Conservation (phyloP, 2,888 invertebrate species). For the Cryptops parisi region DNA sequence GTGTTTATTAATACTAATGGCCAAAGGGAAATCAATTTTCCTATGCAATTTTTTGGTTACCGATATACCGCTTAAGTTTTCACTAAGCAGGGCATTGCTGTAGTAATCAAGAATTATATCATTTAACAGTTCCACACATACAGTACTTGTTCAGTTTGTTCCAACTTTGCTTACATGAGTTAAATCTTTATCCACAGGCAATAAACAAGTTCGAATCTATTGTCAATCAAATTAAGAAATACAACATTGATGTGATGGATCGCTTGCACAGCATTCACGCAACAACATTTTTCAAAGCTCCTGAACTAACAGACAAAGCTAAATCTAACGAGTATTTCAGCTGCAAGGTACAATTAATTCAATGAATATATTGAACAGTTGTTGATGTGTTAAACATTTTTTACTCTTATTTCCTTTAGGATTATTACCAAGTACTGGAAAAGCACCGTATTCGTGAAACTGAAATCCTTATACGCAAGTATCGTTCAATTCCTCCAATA, state of each 20-base stretch:
- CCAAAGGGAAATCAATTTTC: too few species aligned
- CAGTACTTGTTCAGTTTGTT: slow-evolving; percentile 51
- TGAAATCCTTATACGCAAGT: slow-evolving; percentile 51
- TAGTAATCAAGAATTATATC: too few species aligned
- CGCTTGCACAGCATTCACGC: slow-evolving; percentile 1
- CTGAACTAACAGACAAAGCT: background rate
- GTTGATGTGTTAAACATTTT: background rate
- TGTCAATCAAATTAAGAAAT: slow-evolving; percentile 35
- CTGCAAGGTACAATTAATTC: too few species aligned
- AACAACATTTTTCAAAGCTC: background rate
- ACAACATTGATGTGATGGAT: slow-evolving; percentile 26
- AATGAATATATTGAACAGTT: too few species aligned
- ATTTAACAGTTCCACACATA: too few species aligned
- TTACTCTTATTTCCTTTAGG: slow-evolving; percentile 31
- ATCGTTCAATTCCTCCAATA: slow-evolving; percentile 63
- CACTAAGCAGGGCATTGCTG: too few species aligned
- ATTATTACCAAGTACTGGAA: slow-evolving; percentile 57
- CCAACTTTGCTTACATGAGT: too few species aligned
- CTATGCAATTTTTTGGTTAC: too few species aligned
- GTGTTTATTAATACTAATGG: too few species aligned
- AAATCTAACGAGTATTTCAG: too few species aligned
- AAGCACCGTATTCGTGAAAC: slow-evolving; percentile 51
- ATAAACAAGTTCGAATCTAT: slow-evolving; percentile 35
- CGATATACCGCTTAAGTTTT: too few species aligned
- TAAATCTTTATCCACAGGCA: slow-evolving; percentile 24